These are phyloP conservation scores for Trichomalopsis sarcophagae DNA, from an alignment of 1,140 invertebrate genomes.

Conservation along the genomic window DNA sequence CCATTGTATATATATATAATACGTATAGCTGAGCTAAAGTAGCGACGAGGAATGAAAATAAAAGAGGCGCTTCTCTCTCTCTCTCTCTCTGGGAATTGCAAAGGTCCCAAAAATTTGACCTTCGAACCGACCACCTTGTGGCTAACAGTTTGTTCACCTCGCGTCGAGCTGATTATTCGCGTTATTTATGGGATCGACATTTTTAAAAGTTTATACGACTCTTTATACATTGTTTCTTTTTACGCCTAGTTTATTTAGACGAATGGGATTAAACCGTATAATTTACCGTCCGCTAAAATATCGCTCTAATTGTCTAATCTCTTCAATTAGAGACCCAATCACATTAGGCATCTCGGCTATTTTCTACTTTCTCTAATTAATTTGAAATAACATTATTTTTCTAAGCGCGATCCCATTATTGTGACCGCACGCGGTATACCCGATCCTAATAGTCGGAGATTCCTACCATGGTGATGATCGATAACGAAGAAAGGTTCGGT, in stretches of 20 bases:
- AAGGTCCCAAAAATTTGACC: slow-evolving; percentile 26
- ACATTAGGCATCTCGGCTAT: not conserved
- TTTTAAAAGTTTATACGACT: no score
- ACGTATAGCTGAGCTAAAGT: not conserved
- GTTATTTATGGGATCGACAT: not conserved
- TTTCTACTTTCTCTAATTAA: slow-evolving; percentile 33
- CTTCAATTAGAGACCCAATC: not conserved
- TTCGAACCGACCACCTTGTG: slow-evolving; percentile 26
- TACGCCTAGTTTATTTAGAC: no score
- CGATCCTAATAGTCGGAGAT: not conserved
- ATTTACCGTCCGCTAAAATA: no score
- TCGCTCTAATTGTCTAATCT: not conserved
- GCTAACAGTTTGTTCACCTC: slow-evolving; percentile 30
- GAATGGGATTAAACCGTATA: no score
- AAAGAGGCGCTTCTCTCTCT: slow-evolving; percentile 21
- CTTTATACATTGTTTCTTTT: not conserved
- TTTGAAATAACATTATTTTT: slow-evolving; percentile 3
- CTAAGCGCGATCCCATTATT: not conserved
- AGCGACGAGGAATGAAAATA: slow-evolving; percentile 41
- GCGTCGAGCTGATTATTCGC: not conserved
- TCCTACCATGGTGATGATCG: slow-evolving; percentile 37
- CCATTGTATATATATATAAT: slow-evolving; percentile 3
- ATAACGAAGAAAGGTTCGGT: slow-evolving; percentile 35
- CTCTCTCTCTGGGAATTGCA: slow-evolving; percentile 15
- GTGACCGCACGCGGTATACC: not conserved